A percentile compares a stretch with the other conserved stretches of the same genome.
These are phyloP conservation scores for Incurvaria masculella DNA, from an alignment of 2,888 invertebrate species.

Conservation along the genomic window DNA sequence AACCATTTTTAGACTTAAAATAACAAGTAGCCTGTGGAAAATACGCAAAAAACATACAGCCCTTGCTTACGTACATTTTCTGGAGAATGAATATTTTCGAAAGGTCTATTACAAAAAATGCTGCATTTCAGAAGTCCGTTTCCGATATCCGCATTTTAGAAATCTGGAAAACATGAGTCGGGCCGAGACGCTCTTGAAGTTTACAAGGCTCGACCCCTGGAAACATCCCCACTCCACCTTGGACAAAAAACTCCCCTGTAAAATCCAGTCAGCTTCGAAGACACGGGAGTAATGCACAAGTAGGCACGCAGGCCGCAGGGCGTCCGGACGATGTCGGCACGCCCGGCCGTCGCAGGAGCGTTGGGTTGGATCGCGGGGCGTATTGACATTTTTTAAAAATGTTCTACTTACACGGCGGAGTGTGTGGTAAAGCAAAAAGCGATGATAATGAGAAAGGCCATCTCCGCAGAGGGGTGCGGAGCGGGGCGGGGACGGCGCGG, in stretches of 20 bases:
- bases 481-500: constrained; percentile 34
- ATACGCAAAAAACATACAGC: too few species aligned
- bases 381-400: too few species aligned
- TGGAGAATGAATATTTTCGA: too few species aligned
- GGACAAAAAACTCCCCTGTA: background rate
- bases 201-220: background rate
- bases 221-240: background rate
- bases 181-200: too few species aligned
- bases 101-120: constrained; percentile 7
- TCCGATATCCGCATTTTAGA: too few species aligned
- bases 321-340: too few species aligned
- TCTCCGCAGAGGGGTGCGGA: constrained; percentile 48
- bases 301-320: background rate
- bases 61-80: too few species aligned
- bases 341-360: too few species aligned
- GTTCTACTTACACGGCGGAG: constrained; percentile 23
- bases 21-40: too few species aligned
- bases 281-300: background rate
- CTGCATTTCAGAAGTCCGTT: constrained; percentile 8
- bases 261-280: background rate
- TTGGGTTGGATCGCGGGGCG: too few species aligned
- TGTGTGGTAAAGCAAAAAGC: constrained; percentile 39
- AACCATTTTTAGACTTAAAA: too few species aligned
- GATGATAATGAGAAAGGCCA: constrained; percentile 51
- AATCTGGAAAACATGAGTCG: too few species aligned